A percentile compares a stretch with the other conserved stretches of the same genome.
Evolutionary conservation across 2,797 vertebrate genomes (phyloP).

Genomic region (Podarcis siculus): DNA sequence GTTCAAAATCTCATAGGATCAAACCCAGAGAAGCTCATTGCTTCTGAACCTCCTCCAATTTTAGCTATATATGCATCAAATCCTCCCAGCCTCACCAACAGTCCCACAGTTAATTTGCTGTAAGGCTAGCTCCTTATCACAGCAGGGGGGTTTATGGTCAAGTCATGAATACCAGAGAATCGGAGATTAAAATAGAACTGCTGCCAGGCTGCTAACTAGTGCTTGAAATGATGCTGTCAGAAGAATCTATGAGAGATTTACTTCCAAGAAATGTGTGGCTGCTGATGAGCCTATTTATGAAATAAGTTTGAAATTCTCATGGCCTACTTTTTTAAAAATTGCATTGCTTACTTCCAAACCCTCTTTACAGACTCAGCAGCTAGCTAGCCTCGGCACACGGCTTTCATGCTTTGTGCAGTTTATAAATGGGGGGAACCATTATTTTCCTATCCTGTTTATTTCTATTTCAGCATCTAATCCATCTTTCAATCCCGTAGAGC

Average conservation of each 20-base stretch:
- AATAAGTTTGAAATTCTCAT: slow-evolving; percentile 57
- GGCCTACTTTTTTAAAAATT: slow-evolving; percentile 63
- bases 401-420: too few relatives aligned
- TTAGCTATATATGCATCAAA: background rate
- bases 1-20: slow-evolving; percentile 4
- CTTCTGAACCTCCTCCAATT: background rate
- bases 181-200: slow-evolving; percentile 45
- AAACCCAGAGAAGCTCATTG: slow-evolving; percentile 5
- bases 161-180: slow-evolving; percentile 52
- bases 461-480: too few relatives aligned
- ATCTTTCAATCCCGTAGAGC: too few relatives aligned
- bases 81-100: slow-evolving; percentile 11
- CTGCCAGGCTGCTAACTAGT: slow-evolving; percentile 51
- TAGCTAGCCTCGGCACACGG: too few relatives aligned
- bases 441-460: too few relatives aligned
- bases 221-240: slow-evolving; percentile 44
- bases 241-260: slow-evolving; percentile 49
- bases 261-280: slow-evolving; percentile 27
- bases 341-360: slow-evolving; percentile 40
- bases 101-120: slow-evolving; percentile 30
- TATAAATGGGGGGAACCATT: too few relatives aligned
- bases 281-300: slow-evolving; percentile 54
- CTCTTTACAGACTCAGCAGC: too few relatives aligned
- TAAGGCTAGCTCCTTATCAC: slow-evolving; percentile 40
- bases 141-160: slow-evolving; percentile 40